Conservation (phyloP, 2,888 invertebrate genomes). For the Rotaria socialis region DNA sequence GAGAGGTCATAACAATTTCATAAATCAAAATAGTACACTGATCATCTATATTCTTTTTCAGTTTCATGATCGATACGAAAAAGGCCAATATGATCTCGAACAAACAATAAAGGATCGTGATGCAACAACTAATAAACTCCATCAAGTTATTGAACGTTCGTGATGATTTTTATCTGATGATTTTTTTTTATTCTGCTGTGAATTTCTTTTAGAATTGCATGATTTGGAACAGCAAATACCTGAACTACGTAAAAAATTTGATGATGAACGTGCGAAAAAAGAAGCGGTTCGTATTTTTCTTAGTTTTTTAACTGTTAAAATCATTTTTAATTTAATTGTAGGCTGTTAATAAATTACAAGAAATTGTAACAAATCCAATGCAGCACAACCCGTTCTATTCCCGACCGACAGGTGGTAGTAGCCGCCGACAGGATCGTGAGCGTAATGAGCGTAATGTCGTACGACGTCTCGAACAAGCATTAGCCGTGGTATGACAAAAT, state of each 20-base stretch:
- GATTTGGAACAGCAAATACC: slow-evolving; percentile 12
- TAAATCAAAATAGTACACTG: no score
- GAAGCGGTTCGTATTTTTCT: neutral
- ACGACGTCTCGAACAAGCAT: slow-evolving; percentile 22
- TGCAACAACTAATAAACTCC: neutral
- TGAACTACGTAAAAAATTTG: neutral
- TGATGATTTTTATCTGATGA: neutral
- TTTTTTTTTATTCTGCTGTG: no score
- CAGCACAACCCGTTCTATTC: neutral
- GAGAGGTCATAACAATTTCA: no score
- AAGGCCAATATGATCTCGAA: slow-evolving; percentile 31
- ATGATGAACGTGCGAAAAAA: slow-evolving; percentile 20
- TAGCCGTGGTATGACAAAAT: neutral
- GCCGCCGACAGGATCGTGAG: slow-evolving; percentile 34
- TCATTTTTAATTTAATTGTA: neutral
- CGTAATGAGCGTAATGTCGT: slow-evolving; percentile 13
- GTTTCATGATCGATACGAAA: neutral
- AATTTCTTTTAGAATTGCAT: neutral
- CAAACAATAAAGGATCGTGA: slow-evolving; percentile 27
- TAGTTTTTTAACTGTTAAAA: neutral
- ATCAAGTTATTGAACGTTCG: slow-evolving; percentile 2
- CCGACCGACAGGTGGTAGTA: neutral
- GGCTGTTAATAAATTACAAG: slow-evolving; percentile 17
- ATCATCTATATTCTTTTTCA: no score
- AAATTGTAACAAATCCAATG: slow-evolving; percentile 12